Evolutionary conservation across 2,113 vertebrate genomes (phyloP).

Genomic region (Symphodus melops): DNA sequence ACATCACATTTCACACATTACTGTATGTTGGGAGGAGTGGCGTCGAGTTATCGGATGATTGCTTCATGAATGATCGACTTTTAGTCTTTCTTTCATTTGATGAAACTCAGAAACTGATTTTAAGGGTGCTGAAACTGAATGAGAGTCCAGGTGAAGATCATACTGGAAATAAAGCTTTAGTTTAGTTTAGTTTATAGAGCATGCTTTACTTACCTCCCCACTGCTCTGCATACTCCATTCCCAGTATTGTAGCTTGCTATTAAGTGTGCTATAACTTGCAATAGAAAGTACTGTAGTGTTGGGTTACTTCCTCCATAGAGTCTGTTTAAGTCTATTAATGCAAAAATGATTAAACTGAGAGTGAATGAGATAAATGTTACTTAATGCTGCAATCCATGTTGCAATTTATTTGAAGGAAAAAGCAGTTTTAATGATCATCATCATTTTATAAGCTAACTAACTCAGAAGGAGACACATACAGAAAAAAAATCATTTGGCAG

Average conservation of each 20-base stretch:
- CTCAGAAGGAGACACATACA: slow-evolving; percentile 6
- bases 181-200: slow-evolving; percentile 76
- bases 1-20: slow-evolving; percentile 62
- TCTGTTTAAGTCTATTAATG: slow-evolving; percentile 51
- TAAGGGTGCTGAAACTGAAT: slow-evolving; percentile 63
- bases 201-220: slow-evolving; percentile 70
- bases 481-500: slow-evolving; percentile 9
- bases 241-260: slow-evolving; percentile 69
- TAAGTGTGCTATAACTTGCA: slow-evolving; percentile 73
- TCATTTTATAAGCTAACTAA: slow-evolving; percentile 29
- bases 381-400: slow-evolving; percentile 30
- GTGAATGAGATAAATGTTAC: slow-evolving; percentile 33
- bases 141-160: slow-evolving; percentile 52
- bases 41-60: slow-evolving; percentile 40
- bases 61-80: slow-evolving; percentile 52
- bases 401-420: slow-evolving; percentile 35
- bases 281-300: slow-evolving; percentile 61
- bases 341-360: slow-evolving; percentile 36
- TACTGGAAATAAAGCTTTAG: slow-evolving; percentile 67
- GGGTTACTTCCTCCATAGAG: slow-evolving; percentile 56
- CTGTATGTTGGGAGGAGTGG: slow-evolving; percentile 49
- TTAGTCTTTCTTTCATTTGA: slow-evolving; percentile 59
- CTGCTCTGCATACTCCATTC: slow-evolving; percentile 59
- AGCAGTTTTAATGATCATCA: not conserved
- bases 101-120: slow-evolving; percentile 61